Conservation (phyloP, 2,888 invertebrate genomes). For the Mythimna ferrago region DNA sequence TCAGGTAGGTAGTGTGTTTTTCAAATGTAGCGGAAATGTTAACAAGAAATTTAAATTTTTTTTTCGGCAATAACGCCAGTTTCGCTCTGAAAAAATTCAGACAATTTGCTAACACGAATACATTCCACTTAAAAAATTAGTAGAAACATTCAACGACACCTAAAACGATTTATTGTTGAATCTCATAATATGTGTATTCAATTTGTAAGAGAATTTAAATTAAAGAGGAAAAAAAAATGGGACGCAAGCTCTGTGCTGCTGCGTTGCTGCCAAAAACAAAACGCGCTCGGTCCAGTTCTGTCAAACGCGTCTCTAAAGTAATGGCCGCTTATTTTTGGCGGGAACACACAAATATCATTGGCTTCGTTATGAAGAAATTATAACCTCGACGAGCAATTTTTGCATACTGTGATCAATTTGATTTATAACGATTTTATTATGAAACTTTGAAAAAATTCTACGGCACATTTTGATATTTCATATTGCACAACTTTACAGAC, state of each 20-base stretch:
- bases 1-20: background rate
- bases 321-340: conserved; percentile 86
- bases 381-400: conserved; percentile 69
- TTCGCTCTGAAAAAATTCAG: background rate
- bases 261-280: conserved; percentile 76
- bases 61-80: background rate
- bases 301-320: conserved; percentile 84
- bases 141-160: conserved; percentile 38
- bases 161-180: conserved; percentile 56
- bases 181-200: conserved; percentile 63
- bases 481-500: conserved; percentile 15
- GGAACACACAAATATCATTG: conserved; percentile 81
- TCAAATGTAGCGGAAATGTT: background rate
- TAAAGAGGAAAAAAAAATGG: conserved; percentile 58
- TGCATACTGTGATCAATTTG: conserved; percentile 68
- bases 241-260: conserved; percentile 53
- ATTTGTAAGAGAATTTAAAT: conserved; percentile 65
- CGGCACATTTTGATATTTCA: conserved; percentile 15
- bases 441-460: conserved; percentile 27
- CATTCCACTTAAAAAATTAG: conserved; percentile 20
- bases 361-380: conserved; percentile 78
- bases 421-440: conserved; percentile 61
- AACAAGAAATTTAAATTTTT: background rate
- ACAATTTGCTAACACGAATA: conserved; percentile 24
- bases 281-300: conserved; percentile 84